Base-by-base conservation (phyloP, 1,140 invertebrate genomes). In the Melipona quadrifasciata region DNA sequence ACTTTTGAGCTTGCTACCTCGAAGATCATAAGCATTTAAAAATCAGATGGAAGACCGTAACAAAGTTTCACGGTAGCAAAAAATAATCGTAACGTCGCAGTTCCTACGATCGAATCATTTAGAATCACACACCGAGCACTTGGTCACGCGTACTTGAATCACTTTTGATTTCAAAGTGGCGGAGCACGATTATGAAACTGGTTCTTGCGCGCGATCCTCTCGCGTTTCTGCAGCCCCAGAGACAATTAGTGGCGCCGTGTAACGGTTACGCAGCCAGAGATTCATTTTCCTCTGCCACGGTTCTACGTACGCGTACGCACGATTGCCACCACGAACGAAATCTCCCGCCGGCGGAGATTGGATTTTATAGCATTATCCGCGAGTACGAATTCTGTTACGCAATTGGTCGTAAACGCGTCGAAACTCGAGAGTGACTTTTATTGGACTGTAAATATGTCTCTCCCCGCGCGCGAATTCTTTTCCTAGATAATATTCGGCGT, bases 161-260 rank as follows among this genome's bases (percentile, higher is more conserved):
- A 70, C 64, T 87, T 81, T 85, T 80, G 57, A 85, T 81, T 80
- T 81, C 34, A 51, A 14, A 71, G 51, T 64, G 34, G n/a, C 27
- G 21, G 31, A 24, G 31, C 19, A 8, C 47, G 57, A 70, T 57
- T 58, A 71, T 76, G 34, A 51, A 76, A n/a, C 27, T 71, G 65
- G 75, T 85, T 85, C 84, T 87, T 31, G 65, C 72, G 51, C 19
- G 65, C 34, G 34, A 68, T 80, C 78, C 31, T 19, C 17, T 19
- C 17, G 58, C 71, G n/a, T 74, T 80, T 80, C 47, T 61, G 72
- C 73, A 19, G 57, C 67, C 55, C 58, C 24, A 3, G 24, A 57
- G 76, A 85, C 55, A 71, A 75, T 86, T 86, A 85, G 76, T 21
- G 58, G 73, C 57, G 72, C 17, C 57, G 58, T n/a, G 39, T 85